Conservation (phyloP, 2,888 invertebrate species). For the Tachina lurida region DNA sequence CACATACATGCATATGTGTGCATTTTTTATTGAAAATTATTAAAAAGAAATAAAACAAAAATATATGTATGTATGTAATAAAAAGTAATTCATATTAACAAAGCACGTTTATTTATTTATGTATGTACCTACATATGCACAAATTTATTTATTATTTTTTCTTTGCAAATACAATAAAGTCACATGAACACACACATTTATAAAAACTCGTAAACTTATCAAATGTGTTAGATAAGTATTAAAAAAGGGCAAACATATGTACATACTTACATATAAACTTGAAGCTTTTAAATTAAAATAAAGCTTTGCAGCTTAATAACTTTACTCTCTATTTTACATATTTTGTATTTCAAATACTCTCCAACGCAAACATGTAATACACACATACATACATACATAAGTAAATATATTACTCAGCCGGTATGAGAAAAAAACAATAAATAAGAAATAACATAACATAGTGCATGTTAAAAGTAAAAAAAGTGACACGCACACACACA, state of each 20-base stretch:
- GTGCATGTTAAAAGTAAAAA: constrained; percentile 30
- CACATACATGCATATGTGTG: neutral
- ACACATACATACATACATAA: no score
- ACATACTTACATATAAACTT: constrained; percentile 10
- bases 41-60: constrained; percentile 29
- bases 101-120: constrained; percentile 36
- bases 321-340: constrained; percentile 29
- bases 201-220: neutral
- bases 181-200: constrained; percentile 6
- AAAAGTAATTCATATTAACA: constrained; percentile 33
- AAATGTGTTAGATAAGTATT: constrained; percentile 34
- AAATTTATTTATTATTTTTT: neutral
- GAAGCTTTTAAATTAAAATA: constrained; percentile 47
- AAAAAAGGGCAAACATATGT: neutral
- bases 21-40: constrained; percentile 42
- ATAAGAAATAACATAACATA: constrained; percentile 9
- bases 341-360: constrained; percentile 13
- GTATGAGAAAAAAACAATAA: constrained; percentile 18
- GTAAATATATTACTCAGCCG: constrained; percentile 15
- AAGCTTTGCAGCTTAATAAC: constrained; percentile 34
- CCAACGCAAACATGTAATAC: neutral
- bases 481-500: constrained; percentile 10
- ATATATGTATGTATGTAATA: neutral
- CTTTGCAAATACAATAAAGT: constrained; percentile 14
- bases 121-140: no score